Base-by-base conservation (phyloP, 92 coral and sea anemone genomes). In the Montipora capitata region DNA sequence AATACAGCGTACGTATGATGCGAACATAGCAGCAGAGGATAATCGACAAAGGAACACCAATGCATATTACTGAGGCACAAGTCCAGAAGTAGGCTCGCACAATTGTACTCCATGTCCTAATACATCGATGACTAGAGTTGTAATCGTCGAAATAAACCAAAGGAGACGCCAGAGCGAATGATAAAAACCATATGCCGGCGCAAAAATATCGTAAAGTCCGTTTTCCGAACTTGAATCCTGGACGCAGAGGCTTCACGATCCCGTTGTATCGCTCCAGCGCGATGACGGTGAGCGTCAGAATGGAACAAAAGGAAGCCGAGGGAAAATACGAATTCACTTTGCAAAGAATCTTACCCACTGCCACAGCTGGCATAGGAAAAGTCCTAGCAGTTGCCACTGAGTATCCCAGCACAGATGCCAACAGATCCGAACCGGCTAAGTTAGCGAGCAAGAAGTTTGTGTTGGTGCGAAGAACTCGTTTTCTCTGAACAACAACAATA, bases 181-280 rank as follows among this genome's bases (percentile, higher is more conserved):
- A 59, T 39, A 58, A 17, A 16, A 72, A 72, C 87, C 87, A 83
- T 16, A 83, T 72, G 13, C 14, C 79, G 1, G 16, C 49, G 63
- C 73, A 58, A 9, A 83, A 72, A 83, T 57, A 83, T 8, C 63
- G 17, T 42, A 59, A 18, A 4, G 87, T 44, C 1, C 61, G 71
- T 45, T 43, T 83, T 18, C 38, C 44, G 8, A 72, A 83, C 71
- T 83, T 83, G 48, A 61, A 45, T 13, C 87, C 72, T 10, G 10
- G 42, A 27, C 59, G 57, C 39, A 83, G 13, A 18, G 87, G 87
- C 56, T 83, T 83, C 4, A 83, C 87, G n/a, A 83, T 73, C 5
- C 72, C 87, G 41, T 44, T 58, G 61, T 83, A 83, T 13, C 87
- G 87, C 44, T 83, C 87, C 70, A 83, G 10, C 14, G 87, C 87